These are phyloP conservation scores for Salvator merianae DNA, from an alignment of 2,113 vertebrate species.

Conservation along the genomic window DNA sequence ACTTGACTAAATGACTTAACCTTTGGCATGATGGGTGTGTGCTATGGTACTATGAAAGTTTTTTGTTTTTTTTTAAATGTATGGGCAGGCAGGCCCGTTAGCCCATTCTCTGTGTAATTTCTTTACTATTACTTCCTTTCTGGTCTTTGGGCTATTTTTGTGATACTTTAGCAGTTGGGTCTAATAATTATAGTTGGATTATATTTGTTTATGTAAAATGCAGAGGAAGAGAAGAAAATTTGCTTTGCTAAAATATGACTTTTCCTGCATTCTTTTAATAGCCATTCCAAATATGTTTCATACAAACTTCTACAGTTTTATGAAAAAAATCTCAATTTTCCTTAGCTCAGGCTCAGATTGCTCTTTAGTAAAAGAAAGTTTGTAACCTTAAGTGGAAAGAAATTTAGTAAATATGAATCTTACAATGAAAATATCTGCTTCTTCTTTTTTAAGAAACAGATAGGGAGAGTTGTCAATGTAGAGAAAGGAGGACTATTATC, in stretches of 20 bases:
- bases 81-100: conserved; percentile 51
- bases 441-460: not conserved
- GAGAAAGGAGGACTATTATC: too few species aligned
- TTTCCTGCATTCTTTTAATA: not conserved
- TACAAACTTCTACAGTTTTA: not conserved
- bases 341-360: not conserved
- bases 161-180: conserved; percentile 31
- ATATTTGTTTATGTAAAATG: too few species aligned
- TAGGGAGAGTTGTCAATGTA: not conserved
- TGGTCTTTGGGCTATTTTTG: conserved; percentile 29
- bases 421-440: not conserved
- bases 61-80: conserved; percentile 14
- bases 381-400: not conserved
- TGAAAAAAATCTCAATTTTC: not conserved
- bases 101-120: conserved; percentile 51
- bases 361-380: not conserved
- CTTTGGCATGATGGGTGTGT: conserved; percentile 86
- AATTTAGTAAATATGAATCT: not conserved
- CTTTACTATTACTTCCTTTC: not conserved
- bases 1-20: conserved; percentile 95
- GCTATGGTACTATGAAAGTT: conserved; percentile 40
- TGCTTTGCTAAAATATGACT: not conserved
- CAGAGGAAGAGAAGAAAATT: not conserved
- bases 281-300: not conserved
- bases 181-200: conserved; percentile 18